Conservation (phyloP, 2,797 vertebrate species). For the Melopsittacus undulatus region DNA sequence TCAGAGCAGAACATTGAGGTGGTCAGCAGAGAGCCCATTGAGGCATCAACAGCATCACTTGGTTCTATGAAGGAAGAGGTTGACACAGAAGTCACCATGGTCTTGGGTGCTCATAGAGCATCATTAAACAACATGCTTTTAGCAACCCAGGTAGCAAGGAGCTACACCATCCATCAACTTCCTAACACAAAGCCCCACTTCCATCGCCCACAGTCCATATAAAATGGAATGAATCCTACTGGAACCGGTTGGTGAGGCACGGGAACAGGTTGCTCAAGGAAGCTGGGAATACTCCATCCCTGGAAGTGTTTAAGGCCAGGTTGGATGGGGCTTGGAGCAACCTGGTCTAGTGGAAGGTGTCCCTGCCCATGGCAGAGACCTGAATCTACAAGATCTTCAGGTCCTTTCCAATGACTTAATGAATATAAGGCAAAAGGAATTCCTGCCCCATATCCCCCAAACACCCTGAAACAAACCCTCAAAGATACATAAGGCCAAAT, state of each 20-base stretch:
- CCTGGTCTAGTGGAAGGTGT: not conserved
- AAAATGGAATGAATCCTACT: not conserved
- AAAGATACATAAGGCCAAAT: not conserved
- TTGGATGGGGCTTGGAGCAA: not conserved
- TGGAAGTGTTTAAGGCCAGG: not conserved
- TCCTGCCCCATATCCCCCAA: not conserved
- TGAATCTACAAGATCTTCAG: not conserved
- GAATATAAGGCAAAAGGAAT: not conserved
- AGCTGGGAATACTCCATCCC: not conserved
- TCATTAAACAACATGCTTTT: not conserved
- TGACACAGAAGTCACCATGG: not conserved
- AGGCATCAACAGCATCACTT: not conserved
- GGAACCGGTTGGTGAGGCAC: not conserved
- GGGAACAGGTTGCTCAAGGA: not conserved
- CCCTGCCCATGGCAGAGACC: not conserved
- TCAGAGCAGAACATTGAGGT: not conserved
- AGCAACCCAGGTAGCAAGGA: not conserved
- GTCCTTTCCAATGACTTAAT: not conserved
- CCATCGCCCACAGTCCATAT: not conserved
- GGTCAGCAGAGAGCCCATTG: not conserved
- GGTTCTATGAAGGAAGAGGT: not conserved
- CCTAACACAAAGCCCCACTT: fast-evolving
- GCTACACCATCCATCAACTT: fast-evolving
- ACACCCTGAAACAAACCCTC: not conserved
- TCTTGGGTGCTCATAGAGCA: not conserved